Conservation (phyloP, 2,797 vertebrate species). For the Pangasius krempfi region DNA sequence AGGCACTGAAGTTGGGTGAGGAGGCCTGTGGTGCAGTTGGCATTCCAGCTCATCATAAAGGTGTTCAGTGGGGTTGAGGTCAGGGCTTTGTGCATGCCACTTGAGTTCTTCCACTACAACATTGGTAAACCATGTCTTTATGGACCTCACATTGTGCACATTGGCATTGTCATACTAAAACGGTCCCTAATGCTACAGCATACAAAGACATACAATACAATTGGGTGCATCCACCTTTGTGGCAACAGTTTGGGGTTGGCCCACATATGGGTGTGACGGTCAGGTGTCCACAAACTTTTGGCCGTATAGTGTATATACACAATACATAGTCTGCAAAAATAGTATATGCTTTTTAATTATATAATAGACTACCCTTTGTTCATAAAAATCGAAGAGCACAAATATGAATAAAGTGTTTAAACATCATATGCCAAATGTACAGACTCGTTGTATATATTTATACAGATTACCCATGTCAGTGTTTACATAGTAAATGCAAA, state of each 20-base stretch:
- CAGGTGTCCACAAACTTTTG: neutral
- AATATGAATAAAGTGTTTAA: neutral
- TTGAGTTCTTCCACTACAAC: neutral
- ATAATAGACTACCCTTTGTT: too few species aligned
- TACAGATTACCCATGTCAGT: neutral
- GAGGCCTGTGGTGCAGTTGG: neutral
- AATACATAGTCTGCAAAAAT: neutral
- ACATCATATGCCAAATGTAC: neutral
- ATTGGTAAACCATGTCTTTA: neutral
- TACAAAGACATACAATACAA: neutral
- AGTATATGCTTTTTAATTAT: neutral
- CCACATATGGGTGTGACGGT: neutral
- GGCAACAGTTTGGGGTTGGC: neutral
- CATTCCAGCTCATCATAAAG: conserved; percentile 1
- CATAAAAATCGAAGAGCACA: neutral
- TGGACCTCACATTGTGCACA: neutral
- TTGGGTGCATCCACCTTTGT: neutral
- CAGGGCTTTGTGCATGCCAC: neutral
- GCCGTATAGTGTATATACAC: neutral
- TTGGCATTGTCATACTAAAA: neutral
- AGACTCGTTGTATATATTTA: neutral
- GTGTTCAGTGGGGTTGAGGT: neutral
- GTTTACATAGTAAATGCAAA: neutral
- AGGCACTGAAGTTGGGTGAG: neutral
- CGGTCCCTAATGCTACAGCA: neutral